These are phyloP conservation scores for Planiliza haematocheilus DNA, from an alignment of 2,113 vertebrate genomes.

Conservation along the genomic window DNA sequence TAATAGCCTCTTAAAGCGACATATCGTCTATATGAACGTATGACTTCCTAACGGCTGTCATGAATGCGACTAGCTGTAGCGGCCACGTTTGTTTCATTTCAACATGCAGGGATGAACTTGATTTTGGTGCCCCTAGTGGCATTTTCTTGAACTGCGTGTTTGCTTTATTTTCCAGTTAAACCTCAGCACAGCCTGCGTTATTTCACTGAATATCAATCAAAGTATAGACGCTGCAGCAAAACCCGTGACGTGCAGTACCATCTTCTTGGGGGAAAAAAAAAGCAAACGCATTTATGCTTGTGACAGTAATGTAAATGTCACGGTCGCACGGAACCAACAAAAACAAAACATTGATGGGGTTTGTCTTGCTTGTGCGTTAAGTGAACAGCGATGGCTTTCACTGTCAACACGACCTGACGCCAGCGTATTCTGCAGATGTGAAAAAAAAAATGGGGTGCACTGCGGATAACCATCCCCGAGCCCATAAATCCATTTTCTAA, in stretches of 20 bases:
- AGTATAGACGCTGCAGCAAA: background rate
- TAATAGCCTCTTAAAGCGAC: no score
- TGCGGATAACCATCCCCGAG: slow-evolving; percentile 15
- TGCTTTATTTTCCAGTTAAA: slow-evolving; percentile 1
- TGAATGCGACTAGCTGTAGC: no score
- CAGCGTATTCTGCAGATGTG: slow-evolving; percentile 21
- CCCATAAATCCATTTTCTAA: slow-evolving; percentile 52
- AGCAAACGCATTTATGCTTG: slow-evolving; percentile 7
- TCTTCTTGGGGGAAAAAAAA: slow-evolving; percentile 9
- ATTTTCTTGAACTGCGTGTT: no score
- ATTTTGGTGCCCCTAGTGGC: no score
- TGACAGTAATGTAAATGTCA: slow-evolving; percentile 9
- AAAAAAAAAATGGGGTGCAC: background rate
- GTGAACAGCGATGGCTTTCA: background rate
- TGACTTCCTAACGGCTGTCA: no score
- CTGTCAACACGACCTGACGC: slow-evolving; percentile 3
- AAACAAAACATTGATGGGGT: slow-evolving; percentile 2
- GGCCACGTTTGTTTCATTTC: no score
- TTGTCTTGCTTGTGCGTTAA: slow-evolving; percentile 6
- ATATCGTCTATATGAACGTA: no score
- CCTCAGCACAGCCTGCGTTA: background rate
- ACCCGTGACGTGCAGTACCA: background rate
- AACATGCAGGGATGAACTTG: no score
- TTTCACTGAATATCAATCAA: slow-evolving; percentile 25
- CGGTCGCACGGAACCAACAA: background rate